These are phyloP conservation scores for Gymnobelideus leadbeateri DNA, from an alignment of 2,113 vertebrate genomes.

Conservation along the genomic window DNA sequence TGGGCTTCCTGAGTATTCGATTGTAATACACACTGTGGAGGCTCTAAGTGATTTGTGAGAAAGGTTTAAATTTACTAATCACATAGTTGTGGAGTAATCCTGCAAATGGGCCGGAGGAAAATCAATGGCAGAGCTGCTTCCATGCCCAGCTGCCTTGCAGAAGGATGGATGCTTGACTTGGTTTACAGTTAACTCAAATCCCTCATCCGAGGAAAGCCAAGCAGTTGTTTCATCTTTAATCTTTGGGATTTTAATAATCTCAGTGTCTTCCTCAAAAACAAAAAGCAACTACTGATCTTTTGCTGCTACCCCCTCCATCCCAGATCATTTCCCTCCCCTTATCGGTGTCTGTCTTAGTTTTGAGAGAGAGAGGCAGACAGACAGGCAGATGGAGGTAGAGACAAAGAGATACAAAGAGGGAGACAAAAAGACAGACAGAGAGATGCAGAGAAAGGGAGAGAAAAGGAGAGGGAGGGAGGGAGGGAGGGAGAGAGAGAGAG, in stretches of 20 bases:
- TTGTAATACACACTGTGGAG: slow-evolving; percentile 17
- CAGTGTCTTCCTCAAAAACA: slow-evolving; percentile 41
- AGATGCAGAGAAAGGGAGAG: neutral
- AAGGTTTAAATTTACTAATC: slow-evolving; percentile 82
- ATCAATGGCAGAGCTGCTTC: slow-evolving; percentile 52
- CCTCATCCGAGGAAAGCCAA: slow-evolving; percentile 38
- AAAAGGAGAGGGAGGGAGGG: neutral
- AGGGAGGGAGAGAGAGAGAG: neutral
- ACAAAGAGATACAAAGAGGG: neutral
- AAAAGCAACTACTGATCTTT: neutral
- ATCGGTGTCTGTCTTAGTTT: slow-evolving; percentile 25
- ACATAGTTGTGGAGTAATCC: slow-evolving; percentile 62
- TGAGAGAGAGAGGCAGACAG: slow-evolving; percentile 9
- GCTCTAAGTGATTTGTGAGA: slow-evolving; percentile 69
- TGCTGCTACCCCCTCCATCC: neutral
- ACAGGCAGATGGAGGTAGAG: slow-evolving; percentile 3
- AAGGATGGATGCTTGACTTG: slow-evolving; percentile 31
- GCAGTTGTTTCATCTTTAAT: slow-evolving; percentile 3
- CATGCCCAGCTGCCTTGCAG: slow-evolving; percentile 32
- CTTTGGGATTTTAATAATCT: slow-evolving; percentile 64
- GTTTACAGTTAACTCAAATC: slow-evolving; percentile 52
- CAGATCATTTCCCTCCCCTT: slow-evolving; percentile 35
- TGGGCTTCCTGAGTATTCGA: slow-evolving; percentile 50
- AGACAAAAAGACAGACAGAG: neutral
- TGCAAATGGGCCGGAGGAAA: slow-evolving; percentile 60